Evolutionary conservation across 1,140 invertebrate genomes (phyloP).

Genomic region (Pseudomyrmex pallidus): DNA sequence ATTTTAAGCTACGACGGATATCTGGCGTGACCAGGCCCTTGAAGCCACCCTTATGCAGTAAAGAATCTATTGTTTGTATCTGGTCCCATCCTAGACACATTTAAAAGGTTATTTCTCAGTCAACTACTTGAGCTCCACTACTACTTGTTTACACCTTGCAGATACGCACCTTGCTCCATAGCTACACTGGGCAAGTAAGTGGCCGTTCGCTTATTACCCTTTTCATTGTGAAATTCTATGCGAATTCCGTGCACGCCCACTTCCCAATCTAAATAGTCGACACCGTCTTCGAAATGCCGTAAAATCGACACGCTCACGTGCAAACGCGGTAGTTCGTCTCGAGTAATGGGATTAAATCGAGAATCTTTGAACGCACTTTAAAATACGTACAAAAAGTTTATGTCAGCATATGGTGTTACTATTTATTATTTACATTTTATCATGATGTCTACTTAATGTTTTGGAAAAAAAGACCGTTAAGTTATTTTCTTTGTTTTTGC

Average conservation of each 20-base stretch:
- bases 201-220: constrained; percentile 97
- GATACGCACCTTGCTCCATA: constrained; percentile 94
- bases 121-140: neutral
- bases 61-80: constrained; percentile 98
- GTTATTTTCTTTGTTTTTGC: too few species aligned
- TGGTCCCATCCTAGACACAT: constrained; percentile 94
- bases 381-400: constrained; percentile 55
- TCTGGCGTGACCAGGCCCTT: constrained; percentile 96
- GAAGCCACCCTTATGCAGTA: constrained; percentile 98
- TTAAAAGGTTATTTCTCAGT: neutral
- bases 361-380: constrained; percentile 98
- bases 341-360: constrained; percentile 97
- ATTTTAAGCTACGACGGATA: constrained; percentile 94
- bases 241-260: constrained; percentile 98
- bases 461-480: too few species aligned
- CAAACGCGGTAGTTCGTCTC: constrained; percentile 96
- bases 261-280: constrained; percentile 98
- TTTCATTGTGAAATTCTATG: constrained; percentile 98
- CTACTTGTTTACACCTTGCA: constrained; percentile 1
- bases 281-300: constrained; percentile 97
- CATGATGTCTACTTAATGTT: too few species aligned
- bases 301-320: constrained; percentile 98
- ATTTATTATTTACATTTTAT: constrained; percentile 1
- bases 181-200: constrained; percentile 99
- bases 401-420: neutral